phyloP scores from a whole-genome alignment of 2,797 vertebrate species.

The Clarias laeviceps region DNA sequence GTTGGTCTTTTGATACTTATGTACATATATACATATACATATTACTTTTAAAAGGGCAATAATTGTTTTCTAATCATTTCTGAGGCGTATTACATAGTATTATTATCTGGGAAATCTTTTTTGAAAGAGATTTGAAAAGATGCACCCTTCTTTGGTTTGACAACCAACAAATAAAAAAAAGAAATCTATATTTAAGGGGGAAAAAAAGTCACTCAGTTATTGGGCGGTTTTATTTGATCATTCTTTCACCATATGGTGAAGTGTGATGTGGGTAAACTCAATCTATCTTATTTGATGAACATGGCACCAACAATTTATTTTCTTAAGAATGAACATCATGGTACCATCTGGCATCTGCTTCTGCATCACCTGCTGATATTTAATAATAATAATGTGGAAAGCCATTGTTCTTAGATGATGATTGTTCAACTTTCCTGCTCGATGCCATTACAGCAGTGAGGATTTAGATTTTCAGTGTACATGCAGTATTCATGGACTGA shows the following conservation, averaged over 20 bases:
- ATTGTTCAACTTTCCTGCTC: neutral
- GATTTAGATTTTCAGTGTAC: neutral
- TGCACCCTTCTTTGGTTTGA: neutral
- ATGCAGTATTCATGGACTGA: neutral
- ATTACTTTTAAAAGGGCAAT: neutral
- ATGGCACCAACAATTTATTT: neutral
- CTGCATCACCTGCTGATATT: neutral
- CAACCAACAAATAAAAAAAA: neutral
- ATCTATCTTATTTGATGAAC: neutral
- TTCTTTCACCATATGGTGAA: neutral
- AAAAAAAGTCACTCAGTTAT: neutral
- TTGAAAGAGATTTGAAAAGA: neutral
- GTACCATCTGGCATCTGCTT: conserved; percentile 8
- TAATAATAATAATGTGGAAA: neutral
- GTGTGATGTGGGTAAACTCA: neutral
- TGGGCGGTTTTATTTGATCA: neutral
- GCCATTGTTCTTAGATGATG: neutral
- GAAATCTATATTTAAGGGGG: too few relatives aligned
- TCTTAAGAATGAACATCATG: neutral
- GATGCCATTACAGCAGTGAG: neutral
- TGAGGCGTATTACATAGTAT: neutral
- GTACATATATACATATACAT: neutral
- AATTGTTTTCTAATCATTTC: neutral
- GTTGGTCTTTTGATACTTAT: neutral
- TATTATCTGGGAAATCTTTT: neutral